Evolutionary conservation across 2,888 invertebrate species (phyloP), one percentile per base, ranked within the genome.

Genomic region (Eulithis prunata): DNA sequence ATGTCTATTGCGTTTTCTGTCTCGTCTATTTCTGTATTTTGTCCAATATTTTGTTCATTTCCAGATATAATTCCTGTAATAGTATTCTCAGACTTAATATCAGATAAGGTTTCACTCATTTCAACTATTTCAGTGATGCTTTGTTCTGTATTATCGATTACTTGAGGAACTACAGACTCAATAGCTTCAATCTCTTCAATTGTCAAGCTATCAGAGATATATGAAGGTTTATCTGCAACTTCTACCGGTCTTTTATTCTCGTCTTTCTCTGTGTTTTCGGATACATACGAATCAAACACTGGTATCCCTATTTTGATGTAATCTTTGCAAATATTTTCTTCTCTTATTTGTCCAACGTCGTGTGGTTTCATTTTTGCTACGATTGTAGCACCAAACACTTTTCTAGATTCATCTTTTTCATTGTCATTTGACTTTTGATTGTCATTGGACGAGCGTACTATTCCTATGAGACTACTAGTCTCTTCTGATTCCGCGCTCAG

Each of bases 311-410:
- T 58, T 68, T 65, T 68, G 10, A 75, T 57, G 13, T 45, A 63
- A 49, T 66, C 63, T 63, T 72, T 80, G 10, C 68, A 55, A 36
- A 70, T 64, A 53, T 73, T 65, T 10, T 80, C 79, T 60, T 74
- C 68, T 43, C 45, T 62, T 8, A 62, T 43, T 3, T n/a, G 61
- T 13, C 65, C 49, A 43, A 56, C 57, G 51, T 69, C 45, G 13
- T 21, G 70, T 43, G 36, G 54, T 57, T 57, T 52, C 1, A 64
- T 38, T 60, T 73, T 61, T 57, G 68, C 66, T 1, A 52, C 47
- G 56, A 58, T 71, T 14, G 59, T 56, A 10, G 71, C 65, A 57
- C 71, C 53, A 47, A 67, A 41, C 1, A 71, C 28, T 62, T 69
- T 69, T 47, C 62, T 68, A 43, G 63, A 57, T 14, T 60, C 62